Evolutionary conservation across 2,113 vertebrate species (phyloP).

Genomic region (Raja brachyura): DNA sequence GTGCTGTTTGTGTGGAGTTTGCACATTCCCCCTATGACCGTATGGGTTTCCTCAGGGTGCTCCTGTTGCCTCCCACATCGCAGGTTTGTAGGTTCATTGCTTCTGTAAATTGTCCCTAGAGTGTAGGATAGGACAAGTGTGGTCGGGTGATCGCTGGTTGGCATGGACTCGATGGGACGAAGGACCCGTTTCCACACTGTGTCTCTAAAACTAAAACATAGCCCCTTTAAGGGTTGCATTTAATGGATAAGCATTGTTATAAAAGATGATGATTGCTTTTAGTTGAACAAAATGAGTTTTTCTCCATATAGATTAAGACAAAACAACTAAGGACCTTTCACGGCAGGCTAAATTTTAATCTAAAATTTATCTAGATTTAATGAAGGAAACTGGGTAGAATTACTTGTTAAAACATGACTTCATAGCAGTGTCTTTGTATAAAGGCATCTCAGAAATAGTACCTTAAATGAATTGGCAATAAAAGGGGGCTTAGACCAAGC

Average conservation of each 20-base stretch:
- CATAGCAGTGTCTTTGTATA: slow-evolving; percentile 29
- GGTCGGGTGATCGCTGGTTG: no score
- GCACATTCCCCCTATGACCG: no score
- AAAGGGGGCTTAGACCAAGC: slow-evolving; percentile 19
- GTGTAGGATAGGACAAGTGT: no score
- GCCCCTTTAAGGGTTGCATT: background rate
- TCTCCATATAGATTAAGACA: slow-evolving; percentile 33
- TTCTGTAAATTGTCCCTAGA: no score
- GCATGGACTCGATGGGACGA: no score
- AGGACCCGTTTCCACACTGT: no score
- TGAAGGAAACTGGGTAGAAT: slow-evolving; percentile 5
- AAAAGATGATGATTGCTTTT: slow-evolving; percentile 30
- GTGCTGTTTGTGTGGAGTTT: no score
- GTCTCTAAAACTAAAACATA: no score
- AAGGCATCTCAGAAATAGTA: slow-evolving; percentile 34
- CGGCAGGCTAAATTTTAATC: slow-evolving; percentile 35
- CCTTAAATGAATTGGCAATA: slow-evolving; percentile 37
- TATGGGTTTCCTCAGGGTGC: no score
- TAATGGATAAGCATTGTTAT: background rate
- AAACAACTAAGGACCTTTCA: slow-evolving; percentile 25
- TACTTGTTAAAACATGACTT: slow-evolving; percentile 39
- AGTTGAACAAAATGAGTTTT: slow-evolving; percentile 28
- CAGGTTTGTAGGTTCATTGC: no score
- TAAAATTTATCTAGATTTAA: slow-evolving; percentile 37
- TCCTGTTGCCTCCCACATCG: no score